Evolutionary conservation across 2,797 vertebrate genomes (phyloP), one percentile per base, ranked within the genome.

Genomic region (Pseudomugil gertrudae): DNA sequence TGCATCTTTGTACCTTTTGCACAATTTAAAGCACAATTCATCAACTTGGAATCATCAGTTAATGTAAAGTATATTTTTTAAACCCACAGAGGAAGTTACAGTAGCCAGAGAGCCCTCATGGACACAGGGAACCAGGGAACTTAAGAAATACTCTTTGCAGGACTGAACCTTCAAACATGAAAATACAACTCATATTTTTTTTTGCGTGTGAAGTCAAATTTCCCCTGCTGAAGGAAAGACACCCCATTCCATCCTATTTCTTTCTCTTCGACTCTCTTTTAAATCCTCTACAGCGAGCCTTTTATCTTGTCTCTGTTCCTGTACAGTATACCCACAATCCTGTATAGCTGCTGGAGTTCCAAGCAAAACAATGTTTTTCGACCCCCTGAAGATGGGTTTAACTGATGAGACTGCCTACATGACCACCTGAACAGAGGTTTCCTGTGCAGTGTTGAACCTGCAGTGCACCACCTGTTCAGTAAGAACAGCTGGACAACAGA

Each of bases 401-500:
- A 72, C 23, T 5, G 58, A 61, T 3, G 59, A 57, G 24, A 59
- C 38, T 23, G 72, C 57, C 21, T 43, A 36, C 60, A 26, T 47
- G 50, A 66, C 66, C 70, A 69, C 82, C 68, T 72, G 67, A 81
- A 70, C 76, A 35, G 63, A 69, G 63, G 69, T 66, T 78, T 76
- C 60, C 43, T 53, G 48, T 9, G 48, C 68, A 70, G 65, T 36
- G 58, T 43, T 55, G 66, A 67, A 66, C 71, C 63, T 56, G 36
- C 9, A 58, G 68, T 72, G 29, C 69, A 36, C 29, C 63, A 69
- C 59, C 74, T 72, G 79, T 72, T 64, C 33, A 9, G 53, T 57
- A 57, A 57, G 58, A 52, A 64, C 47, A 57, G 67, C 45, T 30
- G 57, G 57, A 63, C 69, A 47, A 69, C 30, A 30, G 51, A 35